Evolutionary conservation across 2,113 vertebrate species (phyloP).

Genomic region (Amazona vittata): DNA sequence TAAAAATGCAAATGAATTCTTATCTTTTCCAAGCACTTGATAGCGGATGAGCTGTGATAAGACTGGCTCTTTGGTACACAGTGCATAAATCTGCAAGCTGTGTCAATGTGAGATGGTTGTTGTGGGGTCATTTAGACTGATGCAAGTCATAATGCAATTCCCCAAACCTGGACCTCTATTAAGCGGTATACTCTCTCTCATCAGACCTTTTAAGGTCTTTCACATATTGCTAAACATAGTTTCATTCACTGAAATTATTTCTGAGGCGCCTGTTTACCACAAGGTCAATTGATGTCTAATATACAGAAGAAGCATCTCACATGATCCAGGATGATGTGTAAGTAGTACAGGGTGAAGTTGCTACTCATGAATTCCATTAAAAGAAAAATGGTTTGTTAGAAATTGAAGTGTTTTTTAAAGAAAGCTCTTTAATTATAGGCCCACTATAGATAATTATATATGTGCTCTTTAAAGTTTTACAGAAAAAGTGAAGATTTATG

Average conservation of each 20-base stretch:
- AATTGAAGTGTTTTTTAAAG: neutral
- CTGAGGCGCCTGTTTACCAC: neutral
- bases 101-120: slow-evolving; percentile 31
- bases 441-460: neutral
- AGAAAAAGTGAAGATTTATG: neutral
- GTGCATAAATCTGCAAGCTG: slow-evolving; percentile 43
- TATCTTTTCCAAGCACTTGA: slow-evolving; percentile 83
- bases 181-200: neutral
- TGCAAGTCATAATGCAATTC: slow-evolving; percentile 42
- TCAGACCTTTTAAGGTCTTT: neutral
- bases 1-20: slow-evolving; percentile 84
- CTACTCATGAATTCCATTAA: neutral
- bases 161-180: slow-evolving; percentile 9
- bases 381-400: neutral
- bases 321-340: neutral
- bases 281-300: neutral
- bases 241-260: slow-evolving; percentile 26
- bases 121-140: slow-evolving; percentile 22
- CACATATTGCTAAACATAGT: slow-evolving; percentile 2
- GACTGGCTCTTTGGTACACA: slow-evolving; percentile 55
- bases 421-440: neutral
- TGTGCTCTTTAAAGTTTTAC: neutral
- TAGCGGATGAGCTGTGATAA: slow-evolving; percentile 80
- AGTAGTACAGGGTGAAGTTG: neutral
- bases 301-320: neutral